A percentile compares a stretch with the other conserved stretches of the same genome.
These are phyloP conservation scores for Alauda arvensis DNA, from an alignment of 2,797 vertebrate genomes.

Conservation along the genomic window DNA sequence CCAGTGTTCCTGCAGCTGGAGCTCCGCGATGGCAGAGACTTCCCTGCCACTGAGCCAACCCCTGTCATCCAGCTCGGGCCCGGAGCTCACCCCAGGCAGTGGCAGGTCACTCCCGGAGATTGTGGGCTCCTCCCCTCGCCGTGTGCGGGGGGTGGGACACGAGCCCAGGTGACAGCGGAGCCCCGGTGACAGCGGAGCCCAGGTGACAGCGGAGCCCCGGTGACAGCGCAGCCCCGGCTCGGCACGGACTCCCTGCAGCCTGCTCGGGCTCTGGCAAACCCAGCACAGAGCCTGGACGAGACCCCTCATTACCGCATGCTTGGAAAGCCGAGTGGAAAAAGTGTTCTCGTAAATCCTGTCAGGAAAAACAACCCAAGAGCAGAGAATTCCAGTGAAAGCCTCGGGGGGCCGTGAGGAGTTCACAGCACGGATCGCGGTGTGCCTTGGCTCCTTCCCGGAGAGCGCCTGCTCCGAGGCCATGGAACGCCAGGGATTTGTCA, in stretches of 20 bases:
- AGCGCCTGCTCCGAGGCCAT: neutral
- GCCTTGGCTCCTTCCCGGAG: neutral
- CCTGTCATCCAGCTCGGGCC: neutral
- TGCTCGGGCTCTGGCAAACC: neutral
- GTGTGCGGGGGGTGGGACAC: too few relatives aligned
- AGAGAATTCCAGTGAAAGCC: neutral
- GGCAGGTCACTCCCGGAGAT: fast-evolving
- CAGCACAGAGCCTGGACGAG: neutral
- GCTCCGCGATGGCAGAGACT: neutral
- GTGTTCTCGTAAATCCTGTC: constrained; percentile 9
- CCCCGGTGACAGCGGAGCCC: too few relatives aligned
- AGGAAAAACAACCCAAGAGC: neutral
- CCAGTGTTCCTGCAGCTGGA: neutral
- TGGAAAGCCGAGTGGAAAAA: constrained; percentile 37
- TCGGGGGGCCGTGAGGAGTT: neutral
- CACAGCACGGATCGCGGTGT: neutral
- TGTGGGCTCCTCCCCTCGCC: neutral
- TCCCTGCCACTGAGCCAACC: neutral
- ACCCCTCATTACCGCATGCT: constrained; percentile 22
- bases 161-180: too few relatives aligned
- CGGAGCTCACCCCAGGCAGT: neutral
- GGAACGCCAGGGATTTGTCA: neutral
- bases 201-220: too few relatives aligned
- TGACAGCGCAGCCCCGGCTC: neutral
- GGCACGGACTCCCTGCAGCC: neutral